These are phyloP conservation scores for Drosophila kikkawai DNA, from an alignment of 1,140 invertebrate genomes.

Conservation along the genomic window DNA sequence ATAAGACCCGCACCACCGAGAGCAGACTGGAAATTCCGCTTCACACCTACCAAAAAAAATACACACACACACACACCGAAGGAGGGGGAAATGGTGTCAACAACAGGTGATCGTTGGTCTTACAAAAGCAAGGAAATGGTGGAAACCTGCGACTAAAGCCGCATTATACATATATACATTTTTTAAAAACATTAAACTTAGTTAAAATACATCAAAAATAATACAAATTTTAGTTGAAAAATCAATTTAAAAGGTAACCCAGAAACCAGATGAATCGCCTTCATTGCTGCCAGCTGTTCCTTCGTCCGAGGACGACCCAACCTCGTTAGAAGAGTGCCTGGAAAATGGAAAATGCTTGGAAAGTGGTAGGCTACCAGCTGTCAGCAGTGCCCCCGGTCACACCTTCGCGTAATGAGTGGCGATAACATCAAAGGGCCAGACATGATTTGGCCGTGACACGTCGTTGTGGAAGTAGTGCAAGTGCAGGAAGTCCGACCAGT, in stretches of 20 bases:
- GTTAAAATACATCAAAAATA: background rate
- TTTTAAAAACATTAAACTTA: background rate
- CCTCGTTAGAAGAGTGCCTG: constrained; percentile 57
- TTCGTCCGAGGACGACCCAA: constrained; percentile 40
- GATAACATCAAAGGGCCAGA: constrained; percentile 84
- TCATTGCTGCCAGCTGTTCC: constrained; percentile 38
- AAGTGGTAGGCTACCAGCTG: constrained; percentile 77
- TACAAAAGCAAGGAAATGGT: background rate
- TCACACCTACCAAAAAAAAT: constrained; percentile 75
- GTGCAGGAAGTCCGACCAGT: constrained; percentile 14
- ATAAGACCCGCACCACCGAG: constrained; percentile 61
- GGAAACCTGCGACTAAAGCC: too few species aligned
- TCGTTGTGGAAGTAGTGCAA: constrained; percentile 21
- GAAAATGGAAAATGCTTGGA: constrained; percentile 5
- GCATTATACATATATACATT: background rate
- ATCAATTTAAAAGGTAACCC: too few species aligned
- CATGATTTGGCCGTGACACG: constrained; percentile 73
- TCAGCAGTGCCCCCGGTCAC: constrained; percentile 63
- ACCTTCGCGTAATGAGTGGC: constrained; percentile 65
- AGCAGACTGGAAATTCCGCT: constrained; percentile 79
- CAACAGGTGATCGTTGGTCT: constrained; percentile 6
- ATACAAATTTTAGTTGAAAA: background rate
- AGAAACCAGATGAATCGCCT: background rate
- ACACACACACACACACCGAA: background rate
- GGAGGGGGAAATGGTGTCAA: constrained; percentile 17